Conservation (phyloP, 2,113 vertebrate genomes). For the Vireo altiloquus region DNA sequence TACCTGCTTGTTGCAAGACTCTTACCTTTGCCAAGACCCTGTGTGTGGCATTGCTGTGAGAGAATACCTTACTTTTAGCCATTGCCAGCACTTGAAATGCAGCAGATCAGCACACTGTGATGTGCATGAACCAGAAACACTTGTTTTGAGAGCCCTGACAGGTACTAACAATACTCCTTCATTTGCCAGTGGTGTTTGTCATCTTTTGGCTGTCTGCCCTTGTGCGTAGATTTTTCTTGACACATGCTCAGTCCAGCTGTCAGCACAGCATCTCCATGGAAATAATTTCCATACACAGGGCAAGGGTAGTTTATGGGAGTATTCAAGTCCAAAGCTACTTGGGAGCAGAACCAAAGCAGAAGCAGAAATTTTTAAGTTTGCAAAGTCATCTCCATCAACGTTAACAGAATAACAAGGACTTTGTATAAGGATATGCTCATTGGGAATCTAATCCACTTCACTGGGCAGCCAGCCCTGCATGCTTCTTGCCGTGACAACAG, state of each 20-base stretch:
- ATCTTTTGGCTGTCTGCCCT: constrained; percentile 5
- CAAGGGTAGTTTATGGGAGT: neutral
- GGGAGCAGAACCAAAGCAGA: neutral
- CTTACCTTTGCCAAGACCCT: neutral
- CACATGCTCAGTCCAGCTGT: neutral
- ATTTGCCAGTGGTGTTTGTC: constrained; percentile 29
- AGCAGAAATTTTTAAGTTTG: neutral
- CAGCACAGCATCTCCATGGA: neutral
- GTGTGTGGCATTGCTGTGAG: neutral
- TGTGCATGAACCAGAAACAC: constrained; percentile 38
- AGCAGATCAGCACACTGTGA: neutral
- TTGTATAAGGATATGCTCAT: neutral
- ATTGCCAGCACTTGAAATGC: neutral
- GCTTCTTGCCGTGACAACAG: neutral
- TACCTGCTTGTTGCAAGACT: neutral
- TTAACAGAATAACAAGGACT: neutral
- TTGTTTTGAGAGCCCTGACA: constrained; percentile 41
- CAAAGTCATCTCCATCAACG: neutral
- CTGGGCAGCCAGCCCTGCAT: neutral
- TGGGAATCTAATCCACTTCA: neutral
- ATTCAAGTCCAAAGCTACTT: neutral
- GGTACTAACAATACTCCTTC: constrained; percentile 15
- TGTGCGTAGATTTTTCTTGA: neutral
- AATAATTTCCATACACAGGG: neutral
- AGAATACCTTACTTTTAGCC: neutral